Conservation (phyloP, 1,140 invertebrate species). For the Cydia pomonella region DNA sequence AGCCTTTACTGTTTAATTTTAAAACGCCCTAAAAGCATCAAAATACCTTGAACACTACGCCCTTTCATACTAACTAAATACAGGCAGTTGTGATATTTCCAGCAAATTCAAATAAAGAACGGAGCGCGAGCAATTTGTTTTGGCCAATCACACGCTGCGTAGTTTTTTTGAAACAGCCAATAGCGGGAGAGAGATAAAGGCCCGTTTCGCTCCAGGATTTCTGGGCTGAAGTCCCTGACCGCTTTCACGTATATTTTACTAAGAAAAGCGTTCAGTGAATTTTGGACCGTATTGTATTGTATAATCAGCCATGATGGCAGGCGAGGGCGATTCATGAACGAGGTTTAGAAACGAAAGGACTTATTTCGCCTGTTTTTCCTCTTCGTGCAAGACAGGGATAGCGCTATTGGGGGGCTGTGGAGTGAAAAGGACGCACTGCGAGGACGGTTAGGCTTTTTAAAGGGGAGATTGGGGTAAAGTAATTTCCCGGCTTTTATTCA, state of each 20-base stretch:
- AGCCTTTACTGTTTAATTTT: background rate
- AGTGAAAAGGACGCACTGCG: slow-evolving; percentile 51
- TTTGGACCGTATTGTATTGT: slow-evolving; percentile 67
- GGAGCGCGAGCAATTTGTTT: slow-evolving; percentile 63
- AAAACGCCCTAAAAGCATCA: slow-evolving; percentile 39
- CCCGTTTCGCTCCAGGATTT: slow-evolving; percentile 52
- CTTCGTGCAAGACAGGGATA: slow-evolving; percentile 47
- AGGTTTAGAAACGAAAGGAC: slow-evolving; percentile 54
- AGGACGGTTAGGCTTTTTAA: slow-evolving; percentile 56
- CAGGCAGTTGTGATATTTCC: slow-evolving; percentile 53
- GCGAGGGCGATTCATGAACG: slow-evolving; percentile 63
- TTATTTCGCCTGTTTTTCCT: slow-evolving; percentile 58
- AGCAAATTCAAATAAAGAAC: slow-evolving; percentile 57
- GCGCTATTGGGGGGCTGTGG: slow-evolving; percentile 37
- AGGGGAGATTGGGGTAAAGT: slow-evolving; percentile 50
- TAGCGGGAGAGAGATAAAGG: slow-evolving; percentile 63
- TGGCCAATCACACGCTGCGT: slow-evolving; percentile 62
- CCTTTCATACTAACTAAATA: slow-evolving; percentile 40
- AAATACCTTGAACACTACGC: slow-evolving; percentile 36
- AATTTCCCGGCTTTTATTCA: slow-evolving; percentile 75
- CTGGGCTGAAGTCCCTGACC: slow-evolving; percentile 51
- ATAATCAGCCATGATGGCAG: slow-evolving; percentile 78
- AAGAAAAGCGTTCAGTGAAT: slow-evolving; percentile 63
- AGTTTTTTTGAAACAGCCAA: slow-evolving; percentile 73
- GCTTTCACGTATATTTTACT: slow-evolving; percentile 48